Percentiles rank a stretch among this genome's conserved stretches.
phyloP scores from a whole-genome alignment of 1,140 invertebrate species.

The Yoshiicerus persimilis region DNA sequence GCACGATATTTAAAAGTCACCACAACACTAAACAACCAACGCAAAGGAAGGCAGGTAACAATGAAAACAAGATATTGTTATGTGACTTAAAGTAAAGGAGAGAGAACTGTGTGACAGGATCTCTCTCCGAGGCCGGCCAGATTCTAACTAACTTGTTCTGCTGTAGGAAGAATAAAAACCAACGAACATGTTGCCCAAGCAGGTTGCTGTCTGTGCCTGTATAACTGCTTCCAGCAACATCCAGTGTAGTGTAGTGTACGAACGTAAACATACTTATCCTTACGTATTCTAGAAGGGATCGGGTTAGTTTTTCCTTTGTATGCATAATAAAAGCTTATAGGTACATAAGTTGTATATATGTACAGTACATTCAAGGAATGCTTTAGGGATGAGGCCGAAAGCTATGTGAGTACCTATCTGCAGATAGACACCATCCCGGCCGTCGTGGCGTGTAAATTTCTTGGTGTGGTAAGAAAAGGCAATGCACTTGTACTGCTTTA shows the following conservation, averaged over 20 bases:
- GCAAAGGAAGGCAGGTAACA: neutral
- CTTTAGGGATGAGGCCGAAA: neutral
- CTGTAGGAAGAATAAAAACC: neutral
- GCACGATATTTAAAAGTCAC: neutral
- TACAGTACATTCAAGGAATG: neutral
- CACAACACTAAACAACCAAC: neutral
- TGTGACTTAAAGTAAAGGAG: neutral
- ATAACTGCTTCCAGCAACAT: neutral
- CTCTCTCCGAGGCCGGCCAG: constrained; percentile 18
- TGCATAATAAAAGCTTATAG: neutral
- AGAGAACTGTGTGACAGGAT: constrained; percentile 11
- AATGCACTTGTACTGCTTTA: neutral
- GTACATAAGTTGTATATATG: neutral
- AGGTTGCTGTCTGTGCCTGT: neutral
- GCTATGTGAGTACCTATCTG: neutral
- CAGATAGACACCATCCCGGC: too few relatives aligned
- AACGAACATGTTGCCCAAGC: neutral
- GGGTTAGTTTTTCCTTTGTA: neutral
- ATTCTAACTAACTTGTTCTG: constrained; percentile 16
- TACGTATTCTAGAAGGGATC: neutral
- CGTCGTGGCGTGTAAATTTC: neutral
- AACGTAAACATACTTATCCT: neutral
- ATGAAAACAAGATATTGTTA: neutral
- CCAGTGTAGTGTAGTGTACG: neutral
- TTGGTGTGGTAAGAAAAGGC: neutral